Evolutionary conservation across 35 echinoderm and acorn worm genomes (phyloP).

Genomic region (Apostichopus parvimensis): DNA sequence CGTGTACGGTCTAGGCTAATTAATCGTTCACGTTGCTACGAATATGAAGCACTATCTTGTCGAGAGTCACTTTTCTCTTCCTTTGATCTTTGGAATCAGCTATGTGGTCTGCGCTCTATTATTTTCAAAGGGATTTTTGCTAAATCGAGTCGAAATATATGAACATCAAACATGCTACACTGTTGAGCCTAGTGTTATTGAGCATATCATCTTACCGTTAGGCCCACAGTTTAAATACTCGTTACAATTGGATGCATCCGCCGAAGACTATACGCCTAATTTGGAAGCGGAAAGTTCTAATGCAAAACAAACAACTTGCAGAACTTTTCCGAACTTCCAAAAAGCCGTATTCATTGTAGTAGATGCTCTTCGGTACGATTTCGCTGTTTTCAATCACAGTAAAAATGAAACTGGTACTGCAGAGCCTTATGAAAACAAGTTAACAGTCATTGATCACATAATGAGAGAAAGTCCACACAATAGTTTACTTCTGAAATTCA

Average conservation of each 20-base stretch:
- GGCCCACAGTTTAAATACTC: no score
- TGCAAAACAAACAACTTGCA: background rate
- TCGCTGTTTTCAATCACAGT: constrained; percentile 67
- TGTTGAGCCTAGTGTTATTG: background rate
- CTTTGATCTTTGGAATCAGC: constrained; percentile 55
- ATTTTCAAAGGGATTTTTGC: constrained; percentile 84
- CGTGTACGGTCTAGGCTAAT: background rate
- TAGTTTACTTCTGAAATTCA: constrained; percentile 70
- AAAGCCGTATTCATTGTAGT: constrained; percentile 85
- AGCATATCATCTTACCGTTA: background rate
- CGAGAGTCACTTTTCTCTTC: constrained; percentile 21
- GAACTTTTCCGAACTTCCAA: constrained; percentile 61
- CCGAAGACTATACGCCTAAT: no score
- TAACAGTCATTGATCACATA: constrained; percentile 63
- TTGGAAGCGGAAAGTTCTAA: no score
- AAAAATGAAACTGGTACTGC: background rate
- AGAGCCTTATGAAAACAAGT: constrained; percentile 94
- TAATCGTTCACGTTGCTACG: background rate
- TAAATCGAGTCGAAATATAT: constrained; percentile 92
- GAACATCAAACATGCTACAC: constrained; percentile 25
- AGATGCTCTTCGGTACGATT: constrained; percentile 94
- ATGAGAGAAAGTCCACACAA: constrained; percentile 73
- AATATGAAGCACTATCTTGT: background rate
- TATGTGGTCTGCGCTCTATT: constrained; percentile 72
- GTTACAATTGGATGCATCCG: no score